A percentile compares a stretch with the other conserved stretches of the same genome.
Conservation (phyloP, 2,797 vertebrate genomes). For the Aldrovandia affinis region DNA sequence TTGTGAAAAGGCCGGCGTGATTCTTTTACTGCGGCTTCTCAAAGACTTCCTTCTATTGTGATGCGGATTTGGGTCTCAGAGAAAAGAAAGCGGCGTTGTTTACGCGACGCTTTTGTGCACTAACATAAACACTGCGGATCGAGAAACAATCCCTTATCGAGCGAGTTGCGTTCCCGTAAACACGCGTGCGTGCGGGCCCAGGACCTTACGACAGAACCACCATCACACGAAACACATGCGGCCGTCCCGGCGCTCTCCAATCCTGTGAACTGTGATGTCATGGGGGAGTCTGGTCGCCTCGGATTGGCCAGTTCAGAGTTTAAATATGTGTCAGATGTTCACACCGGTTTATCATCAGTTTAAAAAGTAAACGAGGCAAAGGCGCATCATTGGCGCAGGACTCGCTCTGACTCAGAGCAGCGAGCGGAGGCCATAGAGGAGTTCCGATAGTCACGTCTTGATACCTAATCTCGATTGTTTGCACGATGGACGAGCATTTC, state of each 20-base stretch:
- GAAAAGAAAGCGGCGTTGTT: slow-evolving; percentile 40
- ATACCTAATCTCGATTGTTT: too few species aligned
- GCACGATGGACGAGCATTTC: too few species aligned
- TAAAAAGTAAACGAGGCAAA: background rate
- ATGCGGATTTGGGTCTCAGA: slow-evolving; percentile 47
- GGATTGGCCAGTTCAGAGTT: background rate
- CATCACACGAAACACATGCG: too few species aligned
- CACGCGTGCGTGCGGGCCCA: background rate
- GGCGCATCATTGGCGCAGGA: background rate
- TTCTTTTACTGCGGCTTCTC: background rate
- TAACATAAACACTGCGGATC: slow-evolving; percentile 52
- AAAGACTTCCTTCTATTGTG: slow-evolving; percentile 45
- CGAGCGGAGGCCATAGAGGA: background rate
- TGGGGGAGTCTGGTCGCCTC: background rate
- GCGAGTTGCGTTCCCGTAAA: background rate
- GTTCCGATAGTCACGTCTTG: too few species aligned
- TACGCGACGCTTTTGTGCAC: slow-evolving; percentile 48
- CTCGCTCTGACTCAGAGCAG: background rate
- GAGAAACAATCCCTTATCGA: slow-evolving; percentile 42
- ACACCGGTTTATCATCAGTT: background rate
- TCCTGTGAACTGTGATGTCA: background rate
- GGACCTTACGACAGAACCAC: background rate
- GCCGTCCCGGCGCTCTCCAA: background rate
- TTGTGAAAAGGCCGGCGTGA: background rate
- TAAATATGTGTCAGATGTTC: background rate